phyloP scores from a whole-genome alignment of 2,113 vertebrate genomes.

The chimpanzee (Pan troglodytes) region DNA sequence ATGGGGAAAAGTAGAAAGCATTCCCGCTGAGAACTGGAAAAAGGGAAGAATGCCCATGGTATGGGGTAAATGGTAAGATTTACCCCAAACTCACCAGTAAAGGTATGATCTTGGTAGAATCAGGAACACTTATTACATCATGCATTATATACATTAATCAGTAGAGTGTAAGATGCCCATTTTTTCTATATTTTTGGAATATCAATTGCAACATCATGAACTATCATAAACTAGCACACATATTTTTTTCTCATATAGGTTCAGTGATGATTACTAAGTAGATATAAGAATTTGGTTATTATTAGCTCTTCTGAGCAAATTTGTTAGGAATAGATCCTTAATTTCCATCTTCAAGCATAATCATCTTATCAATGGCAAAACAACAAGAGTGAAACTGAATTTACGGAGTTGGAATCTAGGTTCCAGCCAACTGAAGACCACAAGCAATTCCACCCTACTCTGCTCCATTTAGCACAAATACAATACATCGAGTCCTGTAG shows the following conservation, averaged over 20 bases:
- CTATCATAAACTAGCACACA: background rate
- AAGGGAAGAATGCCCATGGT: no score
- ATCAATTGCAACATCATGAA: no score
- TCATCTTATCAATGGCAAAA: background rate
- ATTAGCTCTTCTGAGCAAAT: background rate
- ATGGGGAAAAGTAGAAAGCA: no score
- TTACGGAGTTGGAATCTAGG: background rate
- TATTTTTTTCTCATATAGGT: background rate
- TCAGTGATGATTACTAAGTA: background rate
- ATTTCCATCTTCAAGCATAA: background rate
- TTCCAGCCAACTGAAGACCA: background rate
- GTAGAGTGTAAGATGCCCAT: background rate
- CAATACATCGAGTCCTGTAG: background rate
- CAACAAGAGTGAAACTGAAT: background rate
- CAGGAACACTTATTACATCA: background rate
- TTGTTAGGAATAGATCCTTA: background rate
- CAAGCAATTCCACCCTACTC: background rate
- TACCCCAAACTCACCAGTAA: background rate
- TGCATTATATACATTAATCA: background rate
- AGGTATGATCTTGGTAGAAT: background rate
- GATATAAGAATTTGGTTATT: background rate
- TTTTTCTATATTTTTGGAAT: no score
- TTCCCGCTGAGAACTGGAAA: no score
- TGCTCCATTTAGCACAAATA: background rate
- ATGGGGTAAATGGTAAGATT: background rate